A percentile compares a stretch with the other conserved stretches of the same genome.
Conservation (phyloP, 2,888 invertebrate species). For the Epinotia nisella region DNA sequence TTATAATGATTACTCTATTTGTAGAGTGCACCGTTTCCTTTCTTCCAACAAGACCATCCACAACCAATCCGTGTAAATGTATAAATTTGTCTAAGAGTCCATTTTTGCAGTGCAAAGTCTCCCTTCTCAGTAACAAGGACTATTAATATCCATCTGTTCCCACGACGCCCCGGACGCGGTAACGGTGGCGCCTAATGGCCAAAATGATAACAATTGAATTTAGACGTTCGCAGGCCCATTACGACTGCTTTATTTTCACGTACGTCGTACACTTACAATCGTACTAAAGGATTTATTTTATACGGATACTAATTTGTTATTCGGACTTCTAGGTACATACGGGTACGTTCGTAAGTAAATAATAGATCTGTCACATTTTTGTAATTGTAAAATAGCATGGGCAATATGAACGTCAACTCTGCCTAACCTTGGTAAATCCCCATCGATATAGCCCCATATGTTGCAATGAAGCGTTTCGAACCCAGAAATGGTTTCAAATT, state of each 20-base stretch:
- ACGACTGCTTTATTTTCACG: slow-evolving; percentile 25
- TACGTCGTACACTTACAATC: background rate
- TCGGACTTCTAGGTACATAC: background rate
- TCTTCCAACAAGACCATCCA: background rate
- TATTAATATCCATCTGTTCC: slow-evolving; percentile 79
- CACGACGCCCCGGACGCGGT: slow-evolving; percentile 65
- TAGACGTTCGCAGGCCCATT: slow-evolving; percentile 41
- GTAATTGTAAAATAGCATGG: too few relatives aligned
- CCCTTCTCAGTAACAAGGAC: slow-evolving; percentile 50
- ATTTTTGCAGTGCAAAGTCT: slow-evolving; percentile 53
- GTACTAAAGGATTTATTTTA: background rate
- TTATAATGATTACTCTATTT: background rate
- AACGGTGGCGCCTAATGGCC: slow-evolving; percentile 67
- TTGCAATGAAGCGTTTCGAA: too few relatives aligned
- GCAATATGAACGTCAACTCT: too few relatives aligned
- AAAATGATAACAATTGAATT: slow-evolving; percentile 60
- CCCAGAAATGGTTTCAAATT: too few relatives aligned
- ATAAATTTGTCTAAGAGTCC: slow-evolving; percentile 30
- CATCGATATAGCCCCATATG: too few relatives aligned
- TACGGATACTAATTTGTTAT: background rate
- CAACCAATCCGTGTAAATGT: background rate
- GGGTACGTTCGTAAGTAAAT: background rate
- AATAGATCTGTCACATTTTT: background rate
- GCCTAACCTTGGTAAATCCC: too few relatives aligned
- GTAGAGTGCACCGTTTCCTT: background rate